phyloP scores from a whole-genome alignment of 2,797 vertebrate species.

The Gymnocypris eckloni region DNA sequence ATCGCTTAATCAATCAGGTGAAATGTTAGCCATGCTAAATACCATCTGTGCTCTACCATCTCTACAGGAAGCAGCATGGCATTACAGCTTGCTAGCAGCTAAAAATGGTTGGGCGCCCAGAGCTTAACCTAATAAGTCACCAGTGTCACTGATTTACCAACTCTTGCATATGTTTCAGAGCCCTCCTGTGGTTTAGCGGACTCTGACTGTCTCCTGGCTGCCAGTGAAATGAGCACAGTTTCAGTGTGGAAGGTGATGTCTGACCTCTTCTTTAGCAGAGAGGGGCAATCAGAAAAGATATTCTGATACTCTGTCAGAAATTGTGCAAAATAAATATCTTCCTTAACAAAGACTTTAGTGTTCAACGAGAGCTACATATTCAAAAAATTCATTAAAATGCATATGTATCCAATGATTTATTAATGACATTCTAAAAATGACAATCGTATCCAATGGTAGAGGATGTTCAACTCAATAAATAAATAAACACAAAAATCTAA shows the following conservation, averaged over 20 bases:
- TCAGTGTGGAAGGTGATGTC: slow-evolving; percentile 4
- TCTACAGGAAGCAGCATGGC: slow-evolving; percentile 63
- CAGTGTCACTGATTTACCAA: slow-evolving; percentile 47
- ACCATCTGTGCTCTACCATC: slow-evolving; percentile 65
- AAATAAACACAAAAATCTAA: neutral
- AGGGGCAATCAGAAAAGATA: neutral
- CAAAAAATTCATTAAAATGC: neutral
- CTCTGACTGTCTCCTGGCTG: slow-evolving; percentile 19
- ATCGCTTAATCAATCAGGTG: slow-evolving; percentile 70
- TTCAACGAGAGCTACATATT: neutral
- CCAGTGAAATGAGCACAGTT: slow-evolving; percentile 28
- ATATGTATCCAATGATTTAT: neutral
- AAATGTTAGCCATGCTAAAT: slow-evolving; percentile 66
- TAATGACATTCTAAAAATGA: neutral
- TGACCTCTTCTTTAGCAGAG: slow-evolving; percentile 10
- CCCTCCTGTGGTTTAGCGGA: slow-evolving; percentile 8
- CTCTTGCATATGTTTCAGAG: slow-evolving; percentile 44
- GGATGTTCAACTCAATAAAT: no score
- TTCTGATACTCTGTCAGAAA: neutral
- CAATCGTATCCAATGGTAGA: neutral
- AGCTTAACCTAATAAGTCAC: slow-evolving; percentile 49
- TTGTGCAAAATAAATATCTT: neutral
- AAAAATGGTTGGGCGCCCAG: slow-evolving; percentile 55
- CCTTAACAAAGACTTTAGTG: neutral
- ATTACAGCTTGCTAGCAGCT: slow-evolving; percentile 53